Percentiles rank a stretch among this genome's conserved stretches.
Conservation (phyloP, 2,113 vertebrate species). For the Odontophorus gujanensis region DNA sequence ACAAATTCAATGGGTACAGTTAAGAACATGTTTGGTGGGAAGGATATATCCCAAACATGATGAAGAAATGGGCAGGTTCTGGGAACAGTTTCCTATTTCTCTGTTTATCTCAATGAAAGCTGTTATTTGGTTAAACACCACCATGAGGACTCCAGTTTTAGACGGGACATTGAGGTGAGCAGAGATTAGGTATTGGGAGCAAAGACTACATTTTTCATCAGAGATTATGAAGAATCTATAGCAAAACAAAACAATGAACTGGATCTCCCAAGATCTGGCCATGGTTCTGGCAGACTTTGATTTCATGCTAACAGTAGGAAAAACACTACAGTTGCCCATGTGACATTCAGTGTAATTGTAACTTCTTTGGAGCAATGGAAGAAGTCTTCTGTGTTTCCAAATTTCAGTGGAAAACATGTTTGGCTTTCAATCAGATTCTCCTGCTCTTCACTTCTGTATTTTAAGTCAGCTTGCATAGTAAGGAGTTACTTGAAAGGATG, state of each 20-base stretch:
- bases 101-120: background rate
- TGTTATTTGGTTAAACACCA: background rate
- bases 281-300: background rate
- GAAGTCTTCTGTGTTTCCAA: background rate
- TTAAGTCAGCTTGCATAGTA: background rate
- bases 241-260: background rate
- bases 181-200: background rate
- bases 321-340: background rate
- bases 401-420: background rate
- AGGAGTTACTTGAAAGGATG: background rate
- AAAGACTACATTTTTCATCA: background rate
- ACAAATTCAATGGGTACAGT: background rate
- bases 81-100: background rate
- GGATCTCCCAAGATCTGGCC: background rate
- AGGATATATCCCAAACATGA: background rate
- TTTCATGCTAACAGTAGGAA: background rate
- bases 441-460: background rate
- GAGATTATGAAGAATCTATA: background rate
- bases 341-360: background rate
- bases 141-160: background rate
- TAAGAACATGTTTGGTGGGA: background rate
- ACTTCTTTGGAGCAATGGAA: background rate
- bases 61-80: background rate
- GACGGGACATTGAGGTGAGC: background rate
- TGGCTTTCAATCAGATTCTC: background rate